A percentile compares a stretch with the other conserved stretches of the same genome.
phyloP scores from a whole-genome alignment of 2,797 vertebrate genomes.

The Thamnophis elegans region DNA sequence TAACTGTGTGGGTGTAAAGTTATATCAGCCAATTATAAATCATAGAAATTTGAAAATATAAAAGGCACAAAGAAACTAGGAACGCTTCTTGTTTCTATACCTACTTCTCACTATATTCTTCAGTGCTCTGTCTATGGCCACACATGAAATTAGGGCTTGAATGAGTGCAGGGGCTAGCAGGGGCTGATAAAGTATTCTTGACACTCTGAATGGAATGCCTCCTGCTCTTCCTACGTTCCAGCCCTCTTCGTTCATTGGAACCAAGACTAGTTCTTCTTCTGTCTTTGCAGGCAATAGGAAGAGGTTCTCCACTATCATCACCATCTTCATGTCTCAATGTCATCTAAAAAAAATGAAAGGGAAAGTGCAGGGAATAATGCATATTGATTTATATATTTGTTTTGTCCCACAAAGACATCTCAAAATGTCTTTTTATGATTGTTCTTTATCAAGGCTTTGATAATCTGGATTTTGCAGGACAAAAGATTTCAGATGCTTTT shows the following conservation, averaged over 20 bases:
- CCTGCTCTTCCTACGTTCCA: conserved; percentile 89
- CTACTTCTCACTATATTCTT: conserved; percentile 89
- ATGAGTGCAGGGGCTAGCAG: conserved; percentile 79
- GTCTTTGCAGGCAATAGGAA: conserved; percentile 79
- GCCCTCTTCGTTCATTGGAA: conserved; percentile 75
- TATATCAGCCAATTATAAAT: neutral
- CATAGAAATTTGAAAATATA: neutral
- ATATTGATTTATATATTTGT: rapidly evolving
- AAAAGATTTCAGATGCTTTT: neutral
- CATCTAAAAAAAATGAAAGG: conserved; percentile 68
- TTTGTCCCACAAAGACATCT: neutral
- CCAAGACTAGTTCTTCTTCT: conserved; percentile 85
- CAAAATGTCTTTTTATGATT: neutral
- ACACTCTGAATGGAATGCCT: conserved; percentile 86
- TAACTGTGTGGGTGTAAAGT: neutral
- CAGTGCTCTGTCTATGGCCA: conserved; percentile 71
- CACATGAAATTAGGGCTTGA: conserved; percentile 65
- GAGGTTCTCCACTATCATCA: conserved; percentile 79
- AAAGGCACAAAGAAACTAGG: neutral
- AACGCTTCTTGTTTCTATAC: neutral
- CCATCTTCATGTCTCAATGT: conserved; percentile 87
- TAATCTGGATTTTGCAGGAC: neutral
- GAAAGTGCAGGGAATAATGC: neutral
- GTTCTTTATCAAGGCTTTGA: neutral
- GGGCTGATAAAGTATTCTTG: conserved; percentile 81